Evolutionary conservation across 2,888 invertebrate species (phyloP), one percentile per base, ranked within the genome.

Genomic region (Eilema sororculum): DNA sequence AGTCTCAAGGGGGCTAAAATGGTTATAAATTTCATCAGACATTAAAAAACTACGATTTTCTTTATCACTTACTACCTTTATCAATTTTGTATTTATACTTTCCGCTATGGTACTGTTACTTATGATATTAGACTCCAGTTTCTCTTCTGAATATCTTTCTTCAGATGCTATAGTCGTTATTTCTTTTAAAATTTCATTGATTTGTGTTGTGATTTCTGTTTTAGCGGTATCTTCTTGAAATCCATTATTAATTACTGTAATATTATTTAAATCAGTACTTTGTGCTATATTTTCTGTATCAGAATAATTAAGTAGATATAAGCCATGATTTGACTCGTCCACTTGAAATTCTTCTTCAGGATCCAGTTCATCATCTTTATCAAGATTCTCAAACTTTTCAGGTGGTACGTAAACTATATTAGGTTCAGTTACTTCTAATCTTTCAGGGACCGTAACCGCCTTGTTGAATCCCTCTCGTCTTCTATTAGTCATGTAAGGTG

Each of bases 21-120:
- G 96, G 79, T 96, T 96, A 81, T 96, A 96, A 70, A 97, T 89
- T 69, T 96, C 96, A 77, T 96, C 96, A 2, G 96, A 95, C 95
- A 96, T 96, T 65, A 96, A 95, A 10, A 95, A 89, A 1, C 95
- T 96, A 66, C 95, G 96, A 81, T 96, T 96, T 75, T 89, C 89
- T 78, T 95, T 96, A 57, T 91, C 89, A 71, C 75, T 87, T 71
- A 96, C 92, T 13, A 89, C 78, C 85, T 93, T 93, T 30, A 86
- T 67, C 25, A 87, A 80, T 75, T 90, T 90, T 25, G 88, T 90
- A 67, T 80, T 90, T 65, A 88, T 89, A 37, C 82, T 87, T 28
- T 91, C 90, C 8, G 61, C 12, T 25, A 46, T 56, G 30, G 93
- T 94, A 76, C 88, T 93, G 71, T 93, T 95, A 65, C 87, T 89